A percentile compares a stretch with the other conserved stretches of the same genome.
phyloP scores from a whole-genome alignment of 2,888 invertebrate species.

The Phengaris arion region DNA sequence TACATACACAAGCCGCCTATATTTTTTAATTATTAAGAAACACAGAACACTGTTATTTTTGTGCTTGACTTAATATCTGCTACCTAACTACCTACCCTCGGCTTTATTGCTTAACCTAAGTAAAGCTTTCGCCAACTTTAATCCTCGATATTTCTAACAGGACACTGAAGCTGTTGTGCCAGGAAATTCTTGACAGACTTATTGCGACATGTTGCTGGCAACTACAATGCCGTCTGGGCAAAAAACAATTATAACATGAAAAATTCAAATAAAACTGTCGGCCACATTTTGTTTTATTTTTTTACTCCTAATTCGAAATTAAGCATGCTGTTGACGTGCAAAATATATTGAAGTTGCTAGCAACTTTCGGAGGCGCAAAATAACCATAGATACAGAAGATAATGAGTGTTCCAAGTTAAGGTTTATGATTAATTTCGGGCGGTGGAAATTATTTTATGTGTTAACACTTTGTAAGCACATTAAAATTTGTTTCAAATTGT shows the following conservation, averaged over 20 bases:
- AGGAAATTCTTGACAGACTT: slow-evolving; percentile 39
- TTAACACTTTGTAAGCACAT: not conserved
- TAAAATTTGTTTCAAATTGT: not conserved
- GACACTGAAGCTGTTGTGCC: slow-evolving; percentile 45
- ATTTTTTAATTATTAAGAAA: not conserved
- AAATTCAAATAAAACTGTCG: slow-evolving; percentile 10
- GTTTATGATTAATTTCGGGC: slow-evolving; percentile 1
- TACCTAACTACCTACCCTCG: not conserved
- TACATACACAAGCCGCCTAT: no score
- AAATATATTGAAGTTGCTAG: slow-evolving; percentile 25
- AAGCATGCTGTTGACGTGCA: not conserved
- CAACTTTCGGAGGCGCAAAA: not conserved
- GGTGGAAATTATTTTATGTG: not conserved
- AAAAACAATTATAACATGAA: slow-evolving; percentile 11
- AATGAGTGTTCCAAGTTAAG: slow-evolving; percentile 24
- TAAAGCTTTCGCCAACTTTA: slow-evolving; percentile 7
- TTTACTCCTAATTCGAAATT: slow-evolving; percentile 12
- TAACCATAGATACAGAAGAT: not conserved
- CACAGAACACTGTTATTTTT: not conserved
- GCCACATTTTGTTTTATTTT: slow-evolving; percentile 24
- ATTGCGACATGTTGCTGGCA: slow-evolving; percentile 40
- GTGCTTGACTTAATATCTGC: not conserved
- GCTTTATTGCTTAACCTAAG: slow-evolving; percentile 7
- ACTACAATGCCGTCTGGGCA: slow-evolving; percentile 25
- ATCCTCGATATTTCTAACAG: slow-evolving; percentile 45